Conservation (phyloP, 1,140 invertebrate species). For the Bombus difficillimus region DNA sequence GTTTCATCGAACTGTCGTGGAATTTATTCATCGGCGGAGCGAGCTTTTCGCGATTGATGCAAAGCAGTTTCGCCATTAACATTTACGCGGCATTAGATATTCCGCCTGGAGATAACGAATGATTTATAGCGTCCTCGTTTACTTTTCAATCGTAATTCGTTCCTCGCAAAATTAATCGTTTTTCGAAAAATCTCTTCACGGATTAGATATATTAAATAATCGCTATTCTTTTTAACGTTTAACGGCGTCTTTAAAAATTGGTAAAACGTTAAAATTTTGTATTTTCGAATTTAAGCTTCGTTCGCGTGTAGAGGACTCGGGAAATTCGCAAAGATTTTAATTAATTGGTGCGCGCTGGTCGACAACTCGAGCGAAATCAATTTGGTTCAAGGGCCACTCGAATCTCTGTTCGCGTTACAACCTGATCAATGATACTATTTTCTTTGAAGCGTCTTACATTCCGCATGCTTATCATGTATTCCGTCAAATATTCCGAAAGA, state of each 20-base stretch:
- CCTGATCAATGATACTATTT: too few relatives aligned
- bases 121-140: conserved; percentile 4
- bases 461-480: too few relatives aligned
- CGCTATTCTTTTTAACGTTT: too few relatives aligned
- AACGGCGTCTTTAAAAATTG: too few relatives aligned
- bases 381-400: too few relatives aligned
- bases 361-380: too few relatives aligned
- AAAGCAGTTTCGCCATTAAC: conserved; percentile 47
- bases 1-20: conserved; percentile 25
- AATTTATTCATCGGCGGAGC: conserved; percentile 39
- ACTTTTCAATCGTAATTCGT: not conserved
- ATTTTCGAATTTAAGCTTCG: not conserved
- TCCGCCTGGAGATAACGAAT: conserved; percentile 14
- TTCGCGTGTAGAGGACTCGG: not conserved
- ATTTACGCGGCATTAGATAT: conserved; percentile 42
- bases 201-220: not conserved
- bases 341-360: too few relatives aligned
- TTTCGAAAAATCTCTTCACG: too few relatives aligned
- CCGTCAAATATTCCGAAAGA: not conserved
- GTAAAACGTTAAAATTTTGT: too few relatives aligned
- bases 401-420: too few relatives aligned
- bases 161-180: too few relatives aligned
- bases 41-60: conserved; percentile 37
- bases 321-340: not conserved
- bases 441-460: too few relatives aligned